These are phyloP conservation scores for Drosophila pandora DNA, from an alignment of 1,140 invertebrate species.

Conservation along the genomic window DNA sequence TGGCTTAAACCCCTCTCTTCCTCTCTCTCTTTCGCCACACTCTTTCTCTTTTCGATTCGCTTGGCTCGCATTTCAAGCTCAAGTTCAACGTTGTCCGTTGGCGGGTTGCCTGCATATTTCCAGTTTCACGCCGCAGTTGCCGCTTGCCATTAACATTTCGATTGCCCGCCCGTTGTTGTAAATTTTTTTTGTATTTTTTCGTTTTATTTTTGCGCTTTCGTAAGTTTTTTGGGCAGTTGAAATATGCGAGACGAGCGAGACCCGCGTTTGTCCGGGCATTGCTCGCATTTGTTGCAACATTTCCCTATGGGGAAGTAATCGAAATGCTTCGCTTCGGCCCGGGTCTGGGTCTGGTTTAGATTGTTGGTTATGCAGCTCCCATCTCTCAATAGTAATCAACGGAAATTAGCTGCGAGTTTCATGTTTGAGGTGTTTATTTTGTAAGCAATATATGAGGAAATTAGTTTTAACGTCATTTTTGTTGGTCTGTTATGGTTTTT, in stretches of 20 bases:
- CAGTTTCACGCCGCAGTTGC: slow-evolving; percentile 52
- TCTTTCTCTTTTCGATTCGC: slow-evolving; percentile 29
- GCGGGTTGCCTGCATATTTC: slow-evolving; percentile 61
- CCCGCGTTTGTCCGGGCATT: slow-evolving; percentile 54
- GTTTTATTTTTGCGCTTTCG: slow-evolving; percentile 38
- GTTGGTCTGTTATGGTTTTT: slow-evolving; percentile 24
- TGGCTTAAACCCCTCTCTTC: slow-evolving; percentile 10
- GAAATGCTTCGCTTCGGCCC: slow-evolving; percentile 23
- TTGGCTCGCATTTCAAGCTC: slow-evolving; percentile 73
- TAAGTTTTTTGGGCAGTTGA: slow-evolving; percentile 31
- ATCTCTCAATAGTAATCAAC: slow-evolving; percentile 39
- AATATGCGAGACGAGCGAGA: slow-evolving; percentile 10
- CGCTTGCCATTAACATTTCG: slow-evolving; percentile 71
- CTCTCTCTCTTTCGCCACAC: neutral
- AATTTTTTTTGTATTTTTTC: slow-evolving; percentile 9
- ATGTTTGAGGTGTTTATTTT: slow-evolving; percentile 39
- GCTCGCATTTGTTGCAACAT: slow-evolving; percentile 73
- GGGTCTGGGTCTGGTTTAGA: slow-evolving; percentile 21
- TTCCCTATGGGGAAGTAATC: slow-evolving; percentile 69
- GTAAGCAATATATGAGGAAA: slow-evolving; percentile 62
- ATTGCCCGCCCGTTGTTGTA: slow-evolving; percentile 44
- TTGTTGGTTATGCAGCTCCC: slow-evolving; percentile 41
- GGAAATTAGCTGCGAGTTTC: slow-evolving; percentile 62
- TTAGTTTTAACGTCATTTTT: slow-evolving; percentile 36
- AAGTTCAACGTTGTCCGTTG: slow-evolving; percentile 67